phyloP scores from a whole-genome alignment of 2,888 invertebrate species.

The Biston betularia region DNA sequence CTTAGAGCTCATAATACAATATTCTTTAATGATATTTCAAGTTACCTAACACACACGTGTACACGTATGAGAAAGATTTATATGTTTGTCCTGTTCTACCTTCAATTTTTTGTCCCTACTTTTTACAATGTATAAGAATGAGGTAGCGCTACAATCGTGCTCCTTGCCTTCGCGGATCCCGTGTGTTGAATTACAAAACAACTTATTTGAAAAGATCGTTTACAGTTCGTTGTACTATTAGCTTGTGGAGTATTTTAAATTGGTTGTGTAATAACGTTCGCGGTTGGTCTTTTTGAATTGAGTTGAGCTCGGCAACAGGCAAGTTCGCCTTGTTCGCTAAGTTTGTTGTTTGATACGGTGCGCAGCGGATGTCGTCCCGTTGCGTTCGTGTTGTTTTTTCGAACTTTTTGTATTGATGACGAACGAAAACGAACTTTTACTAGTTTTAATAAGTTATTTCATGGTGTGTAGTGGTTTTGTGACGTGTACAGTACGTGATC shows the following conservation, averaged over 20 bases:
- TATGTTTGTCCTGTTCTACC: slow-evolving; percentile 55
- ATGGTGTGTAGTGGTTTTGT: slow-evolving; percentile 66
- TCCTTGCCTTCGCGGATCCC: slow-evolving; percentile 60
- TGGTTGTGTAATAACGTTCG: slow-evolving; percentile 57
- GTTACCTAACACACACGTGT: slow-evolving; percentile 39
- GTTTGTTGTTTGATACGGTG: slow-evolving; percentile 77
- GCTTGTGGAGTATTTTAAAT: slow-evolving; percentile 52
- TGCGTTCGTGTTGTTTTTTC: slow-evolving; percentile 66
- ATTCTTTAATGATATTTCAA: slow-evolving; percentile 38
- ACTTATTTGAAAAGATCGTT: slow-evolving; percentile 53
- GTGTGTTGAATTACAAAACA: slow-evolving; percentile 59
- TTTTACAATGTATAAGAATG: slow-evolving; percentile 44
- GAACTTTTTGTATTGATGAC: slow-evolving; percentile 66
- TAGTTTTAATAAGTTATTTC: slow-evolving; percentile 46
- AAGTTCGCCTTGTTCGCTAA: slow-evolving; percentile 51
- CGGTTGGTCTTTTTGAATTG: slow-evolving; percentile 31
- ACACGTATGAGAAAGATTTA: slow-evolving; percentile 63
- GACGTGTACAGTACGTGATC: slow-evolving; percentile 58
- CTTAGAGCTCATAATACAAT: slow-evolving; percentile 46
- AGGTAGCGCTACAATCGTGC: slow-evolving; percentile 48
- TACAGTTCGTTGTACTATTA: slow-evolving; percentile 24
- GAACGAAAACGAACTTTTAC: slow-evolving; percentile 66
- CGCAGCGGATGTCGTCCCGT: slow-evolving; percentile 71
- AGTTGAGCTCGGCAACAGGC: slow-evolving; percentile 37
- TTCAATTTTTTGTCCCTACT: slow-evolving; percentile 41